A percentile compares a stretch with the other conserved stretches of the same genome.
Evolutionary conservation across 2,888 invertebrate genomes (phyloP).

Genomic region (Aspidiotus rigidus): DNA sequence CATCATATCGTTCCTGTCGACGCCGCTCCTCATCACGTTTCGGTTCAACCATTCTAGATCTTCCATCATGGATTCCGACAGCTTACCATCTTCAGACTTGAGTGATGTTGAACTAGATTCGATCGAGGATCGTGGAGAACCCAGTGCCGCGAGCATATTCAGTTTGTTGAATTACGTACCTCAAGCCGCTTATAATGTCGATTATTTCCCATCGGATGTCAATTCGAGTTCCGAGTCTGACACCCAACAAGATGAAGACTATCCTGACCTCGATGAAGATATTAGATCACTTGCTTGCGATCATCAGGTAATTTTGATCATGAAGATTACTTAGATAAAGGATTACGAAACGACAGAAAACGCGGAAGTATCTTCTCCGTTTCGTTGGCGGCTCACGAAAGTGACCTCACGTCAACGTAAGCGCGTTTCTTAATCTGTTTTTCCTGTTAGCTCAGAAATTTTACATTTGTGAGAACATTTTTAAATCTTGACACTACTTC

Average conservation of each 20-base stretch:
- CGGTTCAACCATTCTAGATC: too few species aligned
- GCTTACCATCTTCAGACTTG: background rate
- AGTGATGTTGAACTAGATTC: background rate
- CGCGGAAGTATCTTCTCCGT: too few species aligned
- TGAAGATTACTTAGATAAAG: background rate
- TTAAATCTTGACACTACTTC: background rate
- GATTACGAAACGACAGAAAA: background rate
- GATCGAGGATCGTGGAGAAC: background rate
- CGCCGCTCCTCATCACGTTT: too few species aligned
- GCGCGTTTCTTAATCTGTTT: too few species aligned
- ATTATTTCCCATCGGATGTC: background rate
- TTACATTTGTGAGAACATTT: background rate
- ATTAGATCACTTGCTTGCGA: slow-evolving; percentile 19
- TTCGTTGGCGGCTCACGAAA: too few species aligned
- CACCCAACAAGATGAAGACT: background rate
- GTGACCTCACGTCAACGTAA: too few species aligned
- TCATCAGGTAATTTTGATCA: slow-evolving; percentile 9
- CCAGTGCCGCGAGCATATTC: slow-evolving; percentile 15
- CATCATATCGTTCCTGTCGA: too few species aligned
- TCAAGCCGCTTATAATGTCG: background rate
- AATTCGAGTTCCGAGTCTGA: slow-evolving; percentile 12
- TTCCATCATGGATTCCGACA: too few species aligned
- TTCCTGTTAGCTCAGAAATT: background rate
- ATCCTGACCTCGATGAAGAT: slow-evolving; percentile 16
- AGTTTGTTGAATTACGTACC: slow-evolving; percentile 3